Conservation (phyloP, 2,113 vertebrate species). For the Acinonyx jubatus region DNA sequence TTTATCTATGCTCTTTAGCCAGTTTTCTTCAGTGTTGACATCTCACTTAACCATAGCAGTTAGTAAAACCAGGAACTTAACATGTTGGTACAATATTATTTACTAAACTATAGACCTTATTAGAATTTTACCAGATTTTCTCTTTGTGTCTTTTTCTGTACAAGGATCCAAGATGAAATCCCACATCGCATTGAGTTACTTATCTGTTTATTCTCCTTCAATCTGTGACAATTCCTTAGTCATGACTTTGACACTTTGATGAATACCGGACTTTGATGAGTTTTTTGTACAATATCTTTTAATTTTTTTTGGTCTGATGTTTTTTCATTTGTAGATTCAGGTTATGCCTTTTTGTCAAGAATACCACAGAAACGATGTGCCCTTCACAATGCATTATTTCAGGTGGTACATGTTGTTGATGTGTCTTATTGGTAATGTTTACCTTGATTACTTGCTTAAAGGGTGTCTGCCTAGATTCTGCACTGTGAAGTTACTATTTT, state of each 20-base stretch:
- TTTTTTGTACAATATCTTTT: background rate
- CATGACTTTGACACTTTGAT: conserved; percentile 2
- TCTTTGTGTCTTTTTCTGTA: background rate
- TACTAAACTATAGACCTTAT: background rate
- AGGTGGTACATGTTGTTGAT: background rate
- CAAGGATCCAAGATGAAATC: background rate
- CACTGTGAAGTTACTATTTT: background rate
- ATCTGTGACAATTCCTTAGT: background rate
- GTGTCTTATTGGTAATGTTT: background rate
- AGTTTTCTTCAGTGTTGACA: background rate
- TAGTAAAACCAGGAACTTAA: background rate
- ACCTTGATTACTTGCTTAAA: background rate
- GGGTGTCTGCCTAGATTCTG: background rate
- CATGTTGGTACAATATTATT: background rate
- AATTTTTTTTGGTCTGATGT: background rate
- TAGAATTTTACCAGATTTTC: background rate
- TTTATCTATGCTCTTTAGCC: background rate
- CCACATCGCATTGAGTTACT: background rate
- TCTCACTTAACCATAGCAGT: background rate
- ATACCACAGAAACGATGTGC: background rate
- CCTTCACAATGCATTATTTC: background rate
- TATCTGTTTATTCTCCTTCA: background rate
- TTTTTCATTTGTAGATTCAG: background rate
- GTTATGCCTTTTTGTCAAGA: background rate
- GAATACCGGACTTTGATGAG: background rate